phyloP scores from a whole-genome alignment of 2,797 vertebrate species.

The Acanthornis magna region DNA sequence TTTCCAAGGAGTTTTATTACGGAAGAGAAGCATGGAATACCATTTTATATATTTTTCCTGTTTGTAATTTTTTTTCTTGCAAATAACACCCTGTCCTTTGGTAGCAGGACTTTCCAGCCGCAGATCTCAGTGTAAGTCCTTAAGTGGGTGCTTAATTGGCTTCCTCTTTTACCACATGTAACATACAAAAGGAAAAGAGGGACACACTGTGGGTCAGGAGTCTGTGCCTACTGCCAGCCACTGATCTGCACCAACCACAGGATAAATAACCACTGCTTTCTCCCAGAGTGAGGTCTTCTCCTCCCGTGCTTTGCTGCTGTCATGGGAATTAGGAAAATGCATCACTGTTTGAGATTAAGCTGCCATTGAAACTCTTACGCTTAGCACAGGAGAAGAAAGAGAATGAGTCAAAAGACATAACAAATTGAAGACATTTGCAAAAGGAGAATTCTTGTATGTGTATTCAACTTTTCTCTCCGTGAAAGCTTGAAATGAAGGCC shows the following conservation, averaged over 20 bases:
- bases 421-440: background rate
- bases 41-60: background rate
- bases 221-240: background rate
- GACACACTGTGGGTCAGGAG: background rate
- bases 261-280: background rate
- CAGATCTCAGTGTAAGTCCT: background rate
- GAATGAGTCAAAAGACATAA: background rate
- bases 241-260: background rate
- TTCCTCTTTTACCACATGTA: background rate
- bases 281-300: background rate
- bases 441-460: background rate
- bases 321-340: background rate
- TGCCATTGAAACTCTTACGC: background rate
- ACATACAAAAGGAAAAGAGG: background rate
- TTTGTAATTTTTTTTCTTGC: background rate
- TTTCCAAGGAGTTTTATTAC: constrained; percentile 9
- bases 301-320: background rate
- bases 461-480: background rate
- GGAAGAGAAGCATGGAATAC: background rate
- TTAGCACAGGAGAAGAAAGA: background rate
- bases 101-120: background rate
- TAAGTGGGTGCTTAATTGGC: background rate
- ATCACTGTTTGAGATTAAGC: background rate
- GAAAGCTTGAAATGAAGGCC: background rate
- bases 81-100: background rate